phyloP scores from a whole-genome alignment of 2,888 invertebrate genomes.

The Drosophila paramelanica region DNA sequence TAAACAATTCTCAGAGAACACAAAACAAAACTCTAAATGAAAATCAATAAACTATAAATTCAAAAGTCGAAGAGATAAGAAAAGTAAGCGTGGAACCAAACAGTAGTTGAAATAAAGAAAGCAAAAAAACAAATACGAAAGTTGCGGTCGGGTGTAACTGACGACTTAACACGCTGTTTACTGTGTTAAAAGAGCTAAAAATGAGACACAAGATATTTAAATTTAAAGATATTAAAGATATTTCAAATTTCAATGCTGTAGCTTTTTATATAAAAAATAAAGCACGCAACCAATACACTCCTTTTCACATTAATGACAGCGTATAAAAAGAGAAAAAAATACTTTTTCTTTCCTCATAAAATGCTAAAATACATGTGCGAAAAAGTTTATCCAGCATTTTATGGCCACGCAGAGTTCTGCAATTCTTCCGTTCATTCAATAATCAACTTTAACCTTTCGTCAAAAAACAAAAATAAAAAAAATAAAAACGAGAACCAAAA shows the following conservation, averaged over 20 bases:
- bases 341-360: slow-evolving; percentile 43
- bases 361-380: slow-evolving; percentile 34
- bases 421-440: slow-evolving; percentile 1
- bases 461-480: slow-evolving; percentile 11
- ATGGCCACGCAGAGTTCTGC: slow-evolving; percentile 18
- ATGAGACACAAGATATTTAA: too few relatives aligned
- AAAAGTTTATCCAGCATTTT: slow-evolving; percentile 31
- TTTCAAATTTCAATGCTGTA: too few relatives aligned
- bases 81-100: slow-evolving; percentile 24
- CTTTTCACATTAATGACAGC: background rate
- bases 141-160: background rate
- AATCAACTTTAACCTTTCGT: slow-evolving; percentile 28
- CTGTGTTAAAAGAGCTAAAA: too few relatives aligned
- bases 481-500: background rate
- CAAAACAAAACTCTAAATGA: slow-evolving; percentile 11
- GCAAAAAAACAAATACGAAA: background rate
- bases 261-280: too few relatives aligned
- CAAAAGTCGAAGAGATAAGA: background rate
- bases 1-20: slow-evolving; percentile 1
- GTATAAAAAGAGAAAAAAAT: background rate
- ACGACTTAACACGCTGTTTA: background rate
- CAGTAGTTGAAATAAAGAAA: too few relatives aligned
- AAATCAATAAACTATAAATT: slow-evolving; percentile 35
- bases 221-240: too few relatives aligned
- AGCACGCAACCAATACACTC: background rate